Percentiles rank a stretch among this genome's conserved stretches.
phyloP scores from a whole-genome alignment of 2,113 vertebrate genomes.

The Trochalopteron elliotii region DNA sequence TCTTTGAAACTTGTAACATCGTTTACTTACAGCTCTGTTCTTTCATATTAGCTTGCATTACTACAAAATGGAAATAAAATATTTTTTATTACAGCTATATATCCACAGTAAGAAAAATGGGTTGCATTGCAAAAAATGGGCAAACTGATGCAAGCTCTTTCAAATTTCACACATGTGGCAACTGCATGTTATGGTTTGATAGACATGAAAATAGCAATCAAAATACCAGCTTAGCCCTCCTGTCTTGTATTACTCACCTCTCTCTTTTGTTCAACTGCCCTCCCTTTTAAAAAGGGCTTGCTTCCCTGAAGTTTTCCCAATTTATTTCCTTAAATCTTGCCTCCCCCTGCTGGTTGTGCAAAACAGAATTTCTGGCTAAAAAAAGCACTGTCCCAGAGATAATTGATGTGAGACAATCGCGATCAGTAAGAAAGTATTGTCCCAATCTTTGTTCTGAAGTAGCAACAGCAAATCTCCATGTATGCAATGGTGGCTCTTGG shows the following conservation, averaged over 20 bases:
- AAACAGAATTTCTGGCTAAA: conserved; percentile 37
- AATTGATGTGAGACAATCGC: neutral
- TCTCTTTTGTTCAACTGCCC: neutral
- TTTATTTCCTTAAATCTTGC: conserved; percentile 90
- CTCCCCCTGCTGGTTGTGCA: conserved; percentile 94
- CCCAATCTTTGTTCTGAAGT: neutral
- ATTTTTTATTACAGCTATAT: conserved; percentile 2
- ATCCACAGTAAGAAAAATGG: neutral
- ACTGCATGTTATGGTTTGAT: neutral
- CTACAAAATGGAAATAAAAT: conserved; percentile 1
- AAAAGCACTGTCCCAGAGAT: neutral
- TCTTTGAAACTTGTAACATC: conserved; percentile 13
- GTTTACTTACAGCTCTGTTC: conserved; percentile 4
- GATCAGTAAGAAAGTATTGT: neutral
- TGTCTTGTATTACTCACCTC: neutral
- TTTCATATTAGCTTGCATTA: conserved; percentile 31
- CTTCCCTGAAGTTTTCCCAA: conserved; percentile 39
- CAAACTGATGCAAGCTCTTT: neutral
- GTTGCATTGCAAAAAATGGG: neutral
- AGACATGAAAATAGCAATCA: neutral
- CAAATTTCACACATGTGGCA: neutral
- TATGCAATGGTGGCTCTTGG: neutral
- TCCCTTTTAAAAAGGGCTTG: neutral
- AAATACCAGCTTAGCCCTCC: neutral
- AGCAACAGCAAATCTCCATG: neutral